Conservation (phyloP, 2,797 vertebrate species). For the Neopelma chrysocephalum region DNA sequence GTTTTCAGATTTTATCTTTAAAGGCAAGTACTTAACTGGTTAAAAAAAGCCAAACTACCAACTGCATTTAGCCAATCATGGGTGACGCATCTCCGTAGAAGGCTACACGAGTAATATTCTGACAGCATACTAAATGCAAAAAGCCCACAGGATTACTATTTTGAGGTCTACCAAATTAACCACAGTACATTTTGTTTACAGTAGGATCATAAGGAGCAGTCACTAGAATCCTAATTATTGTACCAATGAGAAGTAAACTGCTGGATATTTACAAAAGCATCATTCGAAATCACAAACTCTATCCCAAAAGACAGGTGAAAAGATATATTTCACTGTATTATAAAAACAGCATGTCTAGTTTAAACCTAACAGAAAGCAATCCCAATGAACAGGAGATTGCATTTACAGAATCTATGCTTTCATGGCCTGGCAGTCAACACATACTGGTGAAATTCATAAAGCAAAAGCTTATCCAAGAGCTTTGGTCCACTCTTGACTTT, state of each 20-base stretch:
- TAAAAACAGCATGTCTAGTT: neutral
- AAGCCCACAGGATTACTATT: slow-evolving; percentile 31
- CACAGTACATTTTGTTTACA: slow-evolving; percentile 3
- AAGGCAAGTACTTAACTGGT: neutral
- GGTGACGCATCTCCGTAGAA: neutral
- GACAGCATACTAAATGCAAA: neutral
- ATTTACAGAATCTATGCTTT: neutral
- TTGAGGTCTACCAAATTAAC: slow-evolving; percentile 19
- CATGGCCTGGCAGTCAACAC: neutral
- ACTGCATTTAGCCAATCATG: neutral
- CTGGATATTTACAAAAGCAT: neutral
- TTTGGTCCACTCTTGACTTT: neutral
- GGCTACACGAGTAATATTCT: neutral
- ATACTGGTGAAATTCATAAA: neutral
- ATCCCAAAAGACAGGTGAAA: neutral
- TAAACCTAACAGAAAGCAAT: neutral
- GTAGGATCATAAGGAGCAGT: neutral
- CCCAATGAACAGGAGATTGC: neutral
- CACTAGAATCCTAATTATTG: neutral
- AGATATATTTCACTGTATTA: neutral
- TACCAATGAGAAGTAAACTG: neutral
- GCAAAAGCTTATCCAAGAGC: neutral
- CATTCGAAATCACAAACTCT: neutral
- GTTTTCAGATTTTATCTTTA: slow-evolving; percentile 21
- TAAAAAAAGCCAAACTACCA: neutral